A percentile compares a stretch with the other conserved stretches of the same genome.
Conservation (phyloP, 2,888 invertebrate species). For the Panorpa germanica region DNA sequence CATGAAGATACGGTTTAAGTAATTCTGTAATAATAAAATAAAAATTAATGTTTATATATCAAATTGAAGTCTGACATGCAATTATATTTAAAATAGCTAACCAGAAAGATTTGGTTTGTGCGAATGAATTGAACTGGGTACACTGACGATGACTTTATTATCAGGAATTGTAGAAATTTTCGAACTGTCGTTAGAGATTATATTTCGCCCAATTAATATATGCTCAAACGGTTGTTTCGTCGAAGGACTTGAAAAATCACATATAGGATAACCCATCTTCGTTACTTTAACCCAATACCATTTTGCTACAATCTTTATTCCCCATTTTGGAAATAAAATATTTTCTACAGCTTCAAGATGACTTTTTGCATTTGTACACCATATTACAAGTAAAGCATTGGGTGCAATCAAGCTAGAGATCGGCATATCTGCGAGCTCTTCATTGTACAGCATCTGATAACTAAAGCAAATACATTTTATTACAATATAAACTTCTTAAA, state of each 20-base stretch:
- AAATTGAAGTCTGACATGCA: slow-evolving; percentile 7
- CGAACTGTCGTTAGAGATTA: slow-evolving; percentile 12
- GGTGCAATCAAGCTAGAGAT: slow-evolving; percentile 37
- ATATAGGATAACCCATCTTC: slow-evolving; percentile 40
- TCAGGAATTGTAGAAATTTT: slow-evolving; percentile 20
- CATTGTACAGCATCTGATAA: slow-evolving; percentile 63
- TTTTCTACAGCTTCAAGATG: slow-evolving; percentile 47
- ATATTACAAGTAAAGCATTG: slow-evolving; percentile 58
- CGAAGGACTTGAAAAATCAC: slow-evolving; percentile 39
- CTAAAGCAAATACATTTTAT: slow-evolving; percentile 24
- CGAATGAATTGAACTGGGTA: slow-evolving; percentile 86
- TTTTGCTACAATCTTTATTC: slow-evolving; percentile 43
- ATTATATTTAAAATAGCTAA: slow-evolving; percentile 20
- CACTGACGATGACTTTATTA: slow-evolving; percentile 49
- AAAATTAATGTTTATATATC: slow-evolving; percentile 5
- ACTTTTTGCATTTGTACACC: slow-evolving; percentile 78
- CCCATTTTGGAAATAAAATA: slow-evolving; percentile 65
- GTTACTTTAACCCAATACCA: slow-evolving; percentile 81
- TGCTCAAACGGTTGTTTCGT: slow-evolving; percentile 83
- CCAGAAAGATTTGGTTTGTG: slow-evolving; percentile 81
- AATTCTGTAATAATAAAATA: slow-evolving; percentile 32
- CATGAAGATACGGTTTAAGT: slow-evolving; percentile 33
- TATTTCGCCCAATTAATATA: slow-evolving; percentile 38
- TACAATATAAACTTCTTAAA: slow-evolving; percentile 9
- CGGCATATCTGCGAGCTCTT: slow-evolving; percentile 51